phyloP scores from a whole-genome alignment of 2,888 invertebrate genomes.

The Cistogaster globosa region DNA sequence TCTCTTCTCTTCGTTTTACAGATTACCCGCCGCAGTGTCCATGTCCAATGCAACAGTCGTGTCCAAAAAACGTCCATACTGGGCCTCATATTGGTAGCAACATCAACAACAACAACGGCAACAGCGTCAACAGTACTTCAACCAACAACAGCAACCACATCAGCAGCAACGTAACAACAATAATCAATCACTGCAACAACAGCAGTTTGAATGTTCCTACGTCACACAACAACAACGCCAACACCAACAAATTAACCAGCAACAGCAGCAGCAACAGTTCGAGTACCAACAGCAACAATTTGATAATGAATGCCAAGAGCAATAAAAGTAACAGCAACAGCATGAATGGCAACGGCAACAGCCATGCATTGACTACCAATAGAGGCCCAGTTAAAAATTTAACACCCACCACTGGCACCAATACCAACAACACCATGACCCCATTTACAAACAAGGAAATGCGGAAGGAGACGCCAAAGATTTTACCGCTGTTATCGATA shows the following conservation, averaged over 20 bases:
- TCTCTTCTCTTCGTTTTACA: constrained; percentile 75
- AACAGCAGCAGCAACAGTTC: constrained; percentile 74
- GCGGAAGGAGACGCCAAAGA: constrained; percentile 53
- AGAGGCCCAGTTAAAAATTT: constrained; percentile 82
- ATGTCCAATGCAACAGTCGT: constrained; percentile 96
- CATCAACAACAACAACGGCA: constrained; percentile 84
- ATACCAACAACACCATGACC: constrained; percentile 71
- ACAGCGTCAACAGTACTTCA: constrained; percentile 71
- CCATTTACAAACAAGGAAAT: constrained; percentile 64
- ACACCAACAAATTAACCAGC: constrained; percentile 60
- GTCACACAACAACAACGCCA: constrained; percentile 71
- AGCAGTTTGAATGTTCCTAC: constrained; percentile 78
- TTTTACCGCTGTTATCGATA: constrained; percentile 64
- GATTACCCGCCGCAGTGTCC: constrained; percentile 87
- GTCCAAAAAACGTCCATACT: constrained; percentile 99
- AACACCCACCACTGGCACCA: constrained; percentile 73
- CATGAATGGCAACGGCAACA: constrained; percentile 71
- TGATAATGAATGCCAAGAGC: constrained; percentile 83
- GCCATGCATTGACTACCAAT: constrained; percentile 80
- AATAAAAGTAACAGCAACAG: constrained; percentile 74
- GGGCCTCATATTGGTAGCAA: constrained; percentile 99
- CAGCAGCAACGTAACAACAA: constrained; percentile 70
- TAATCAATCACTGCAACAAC: constrained; percentile 73
- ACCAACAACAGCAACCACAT: constrained; percentile 74
- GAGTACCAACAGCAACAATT: constrained; percentile 71